Conservation (phyloP, 2,797 vertebrate genomes). For the Phalloptychus januarius region DNA sequence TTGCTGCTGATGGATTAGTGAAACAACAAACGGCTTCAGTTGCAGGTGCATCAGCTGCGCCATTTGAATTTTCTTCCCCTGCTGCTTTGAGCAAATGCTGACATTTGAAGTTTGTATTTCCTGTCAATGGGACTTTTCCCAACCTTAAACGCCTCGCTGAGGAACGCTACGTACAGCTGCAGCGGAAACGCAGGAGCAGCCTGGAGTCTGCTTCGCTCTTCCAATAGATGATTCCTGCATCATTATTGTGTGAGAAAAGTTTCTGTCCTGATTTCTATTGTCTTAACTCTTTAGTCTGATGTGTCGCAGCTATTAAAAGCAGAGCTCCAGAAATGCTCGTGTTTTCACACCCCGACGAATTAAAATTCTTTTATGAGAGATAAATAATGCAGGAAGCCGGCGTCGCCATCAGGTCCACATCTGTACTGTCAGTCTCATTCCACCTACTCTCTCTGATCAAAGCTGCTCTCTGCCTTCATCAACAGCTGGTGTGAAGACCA, state of each 20-base stretch:
- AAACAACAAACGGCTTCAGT: conserved; percentile 50
- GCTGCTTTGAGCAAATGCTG: conserved; percentile 44
- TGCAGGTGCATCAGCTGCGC: conserved; percentile 64
- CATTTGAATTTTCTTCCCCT: conserved; percentile 46
- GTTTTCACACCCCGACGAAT: conserved; percentile 8
- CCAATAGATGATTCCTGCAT: conserved; percentile 38
- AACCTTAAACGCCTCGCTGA: conserved; percentile 22
- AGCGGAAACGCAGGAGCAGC: background rate
- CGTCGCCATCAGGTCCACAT: conserved; percentile 61
- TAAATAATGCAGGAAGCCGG: conserved; percentile 26
- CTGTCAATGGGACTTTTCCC: conserved; percentile 47
- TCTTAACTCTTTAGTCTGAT: background rate
- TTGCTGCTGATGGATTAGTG: conserved; percentile 58
- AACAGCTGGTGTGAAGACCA: conserved; percentile 61
- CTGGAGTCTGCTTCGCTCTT: too few relatives aligned
- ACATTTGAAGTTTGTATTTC: conserved; percentile 48
- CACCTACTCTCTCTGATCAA: conserved; percentile 64
- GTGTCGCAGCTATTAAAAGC: background rate
- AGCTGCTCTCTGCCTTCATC: conserved; percentile 45
- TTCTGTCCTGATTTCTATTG: conserved; percentile 15
- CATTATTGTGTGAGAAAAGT: conserved; percentile 28
- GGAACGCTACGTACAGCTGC: conserved; percentile 2
- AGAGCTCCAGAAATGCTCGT: background rate
- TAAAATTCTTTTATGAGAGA: conserved; percentile 17
- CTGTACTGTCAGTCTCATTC: conserved; percentile 57